phyloP scores from a whole-genome alignment of 1,140 invertebrate species.

The Araneus ventricosus region DNA sequence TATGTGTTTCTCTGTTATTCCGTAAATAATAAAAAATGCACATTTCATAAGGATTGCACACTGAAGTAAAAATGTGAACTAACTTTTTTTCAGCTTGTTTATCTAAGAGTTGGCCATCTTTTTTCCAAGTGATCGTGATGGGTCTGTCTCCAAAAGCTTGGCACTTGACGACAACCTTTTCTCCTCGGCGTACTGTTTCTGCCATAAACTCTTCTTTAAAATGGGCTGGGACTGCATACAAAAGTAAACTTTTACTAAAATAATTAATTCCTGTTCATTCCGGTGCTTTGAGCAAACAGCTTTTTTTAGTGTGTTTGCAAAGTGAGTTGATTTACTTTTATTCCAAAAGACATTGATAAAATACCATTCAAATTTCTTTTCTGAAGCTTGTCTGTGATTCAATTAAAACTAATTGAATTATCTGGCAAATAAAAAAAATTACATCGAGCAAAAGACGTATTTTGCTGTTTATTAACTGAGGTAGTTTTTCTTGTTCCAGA shows the following conservation, averaged over 20 bases:
- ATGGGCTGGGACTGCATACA: slow-evolving; percentile 76
- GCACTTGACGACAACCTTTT: slow-evolving; percentile 80
- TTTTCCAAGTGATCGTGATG: slow-evolving; percentile 80
- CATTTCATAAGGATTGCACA: neutral
- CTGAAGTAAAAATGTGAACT: neutral
- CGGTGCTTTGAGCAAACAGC: neutral
- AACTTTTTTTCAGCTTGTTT: slow-evolving; percentile 72
- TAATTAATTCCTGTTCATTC: slow-evolving; percentile 40
- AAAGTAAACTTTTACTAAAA: slow-evolving; percentile 40
- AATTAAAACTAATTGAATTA: slow-evolving; percentile 37
- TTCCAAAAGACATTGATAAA: slow-evolving; percentile 2
- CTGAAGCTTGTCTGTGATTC: neutral
- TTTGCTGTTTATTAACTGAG: neutral
- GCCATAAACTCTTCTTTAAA: slow-evolving; percentile 77
- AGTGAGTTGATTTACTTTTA: slow-evolving; percentile 10
- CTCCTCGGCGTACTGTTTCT: slow-evolving; percentile 77
- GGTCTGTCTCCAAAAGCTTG: slow-evolving; percentile 81
- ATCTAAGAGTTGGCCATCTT: slow-evolving; percentile 76
- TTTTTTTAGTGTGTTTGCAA: neutral
- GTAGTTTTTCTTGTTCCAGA: neutral
- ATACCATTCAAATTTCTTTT: slow-evolving; percentile 20
- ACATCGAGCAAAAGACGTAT: neutral
- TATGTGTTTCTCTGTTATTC: too few species aligned
- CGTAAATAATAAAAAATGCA: neutral
- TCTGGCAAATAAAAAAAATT: neutral